phyloP scores from a whole-genome alignment of 2,797 vertebrate genomes.

The Manis javanica region DNA sequence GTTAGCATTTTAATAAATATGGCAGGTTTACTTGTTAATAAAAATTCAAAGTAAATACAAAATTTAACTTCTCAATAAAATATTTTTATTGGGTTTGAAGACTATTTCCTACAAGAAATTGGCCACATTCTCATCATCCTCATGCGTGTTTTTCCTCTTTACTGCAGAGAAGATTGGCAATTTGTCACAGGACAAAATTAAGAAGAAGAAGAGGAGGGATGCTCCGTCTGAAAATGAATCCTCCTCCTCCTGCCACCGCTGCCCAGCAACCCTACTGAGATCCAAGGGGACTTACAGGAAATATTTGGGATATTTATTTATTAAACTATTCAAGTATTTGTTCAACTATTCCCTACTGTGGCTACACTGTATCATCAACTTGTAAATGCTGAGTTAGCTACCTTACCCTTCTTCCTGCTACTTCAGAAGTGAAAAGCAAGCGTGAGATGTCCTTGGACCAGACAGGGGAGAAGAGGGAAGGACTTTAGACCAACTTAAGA shows the following conservation, averaged over 20 bases:
- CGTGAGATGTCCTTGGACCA: background rate
- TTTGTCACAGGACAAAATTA: background rate
- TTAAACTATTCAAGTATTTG: too few relatives aligned
- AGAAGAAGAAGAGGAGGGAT: background rate
- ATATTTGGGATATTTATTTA: background rate
- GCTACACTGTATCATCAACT: background rate
- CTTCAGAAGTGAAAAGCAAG: background rate
- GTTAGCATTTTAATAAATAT: constrained; percentile 5
- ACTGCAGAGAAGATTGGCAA: background rate
- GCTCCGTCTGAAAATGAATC: background rate
- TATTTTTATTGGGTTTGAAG: background rate
- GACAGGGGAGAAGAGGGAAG: background rate
- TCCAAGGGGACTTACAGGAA: background rate
- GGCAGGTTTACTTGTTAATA: background rate
- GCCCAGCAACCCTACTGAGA: background rate
- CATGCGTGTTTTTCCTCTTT: background rate
- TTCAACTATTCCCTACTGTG: background rate
- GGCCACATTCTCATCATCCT: background rate
- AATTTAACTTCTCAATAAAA: constrained; percentile 17
- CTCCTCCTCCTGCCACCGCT: background rate
- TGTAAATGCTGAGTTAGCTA: background rate
- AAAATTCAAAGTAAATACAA: constrained; percentile 27
- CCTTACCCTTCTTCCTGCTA: background rate
- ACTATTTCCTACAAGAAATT: background rate
- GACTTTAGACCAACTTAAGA: background rate